These are phyloP conservation scores for Rotaria sp. DNA, from an alignment of 2,888 invertebrate genomes.

Conservation along the genomic window DNA sequence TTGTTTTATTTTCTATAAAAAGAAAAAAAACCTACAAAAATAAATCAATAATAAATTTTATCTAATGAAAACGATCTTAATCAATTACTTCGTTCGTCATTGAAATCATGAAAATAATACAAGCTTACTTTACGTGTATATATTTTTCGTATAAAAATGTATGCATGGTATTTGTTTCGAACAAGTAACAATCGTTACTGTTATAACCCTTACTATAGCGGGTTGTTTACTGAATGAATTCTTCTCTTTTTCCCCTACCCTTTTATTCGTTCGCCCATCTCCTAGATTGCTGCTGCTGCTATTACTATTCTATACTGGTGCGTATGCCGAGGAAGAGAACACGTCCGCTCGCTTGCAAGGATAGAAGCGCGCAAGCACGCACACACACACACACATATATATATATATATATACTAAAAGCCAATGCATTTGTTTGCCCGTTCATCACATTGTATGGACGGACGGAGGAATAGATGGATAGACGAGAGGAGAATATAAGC, in stretches of 20 bases:
- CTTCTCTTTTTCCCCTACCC: not conserved
- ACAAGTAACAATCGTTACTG: not conserved
- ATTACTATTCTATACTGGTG: not conserved
- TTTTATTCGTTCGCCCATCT: not conserved
- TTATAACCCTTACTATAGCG: not conserved
- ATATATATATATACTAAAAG: not conserved
- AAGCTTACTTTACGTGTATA: not conserved
- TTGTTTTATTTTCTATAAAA: no score
- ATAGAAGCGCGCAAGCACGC: not conserved
- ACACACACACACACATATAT: not conserved
- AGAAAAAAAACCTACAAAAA: no score
- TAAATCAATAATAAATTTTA: not conserved
- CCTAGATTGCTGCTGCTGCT: slow-evolving; percentile 4
- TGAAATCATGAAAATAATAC: not conserved
- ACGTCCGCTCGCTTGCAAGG: slow-evolving; percentile 2
- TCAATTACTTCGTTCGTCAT: not conserved
- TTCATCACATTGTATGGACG: not conserved
- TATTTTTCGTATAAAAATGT: not conserved
- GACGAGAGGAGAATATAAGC: slow-evolving; percentile 7
- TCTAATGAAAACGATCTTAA: not conserved
- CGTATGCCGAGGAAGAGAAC: slow-evolving; percentile 22
- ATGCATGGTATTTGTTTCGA: not conserved
- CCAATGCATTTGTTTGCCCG: slow-evolving; percentile 7
- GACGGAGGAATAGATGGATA: slow-evolving; percentile 21
- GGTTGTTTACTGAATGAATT: not conserved